These are phyloP conservation scores for Coturnix japonica DNA, from an alignment of 2,113 vertebrate species.

Conservation along the genomic window DNA sequence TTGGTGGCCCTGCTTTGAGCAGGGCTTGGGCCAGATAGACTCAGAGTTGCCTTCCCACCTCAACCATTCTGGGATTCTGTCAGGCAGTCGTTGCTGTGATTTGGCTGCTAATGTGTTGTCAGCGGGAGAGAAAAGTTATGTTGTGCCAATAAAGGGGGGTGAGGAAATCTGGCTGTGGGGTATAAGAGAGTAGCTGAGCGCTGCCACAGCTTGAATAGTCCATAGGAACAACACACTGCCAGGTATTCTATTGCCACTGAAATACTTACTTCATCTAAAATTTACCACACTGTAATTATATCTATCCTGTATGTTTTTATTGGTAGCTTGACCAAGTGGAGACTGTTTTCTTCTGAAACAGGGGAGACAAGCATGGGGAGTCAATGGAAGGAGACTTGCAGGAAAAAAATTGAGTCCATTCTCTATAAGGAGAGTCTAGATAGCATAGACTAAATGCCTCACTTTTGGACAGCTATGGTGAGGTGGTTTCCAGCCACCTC, in stretches of 20 bases:
- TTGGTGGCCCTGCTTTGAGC: neutral
- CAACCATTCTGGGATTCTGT: neutral
- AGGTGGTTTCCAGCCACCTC: neutral
- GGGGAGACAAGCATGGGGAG: neutral
- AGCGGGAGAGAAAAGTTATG: neutral
- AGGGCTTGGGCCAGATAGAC: neutral
- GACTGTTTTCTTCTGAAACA: neutral
- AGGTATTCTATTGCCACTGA: neutral
- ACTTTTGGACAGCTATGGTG: neutral
- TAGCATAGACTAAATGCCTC: neutral
- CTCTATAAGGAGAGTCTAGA: neutral
- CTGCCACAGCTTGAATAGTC: neutral
- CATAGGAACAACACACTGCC: neutral
- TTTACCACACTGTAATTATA: rapidly evolving
- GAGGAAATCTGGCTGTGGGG: neutral
- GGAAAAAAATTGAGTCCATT: neutral
- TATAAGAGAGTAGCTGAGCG: neutral
- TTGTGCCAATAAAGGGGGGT: neutral
- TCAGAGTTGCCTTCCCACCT: neutral
- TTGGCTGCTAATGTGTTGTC: neutral
- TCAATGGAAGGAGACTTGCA: neutral
- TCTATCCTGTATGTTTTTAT: neutral
- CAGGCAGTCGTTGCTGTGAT: neutral
- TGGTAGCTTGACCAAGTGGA: rapidly evolving
- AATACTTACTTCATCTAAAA: neutral